Base-by-base conservation (phyloP, 2,888 invertebrate genomes). In the Enoplolaimus lenunculus region DNA sequence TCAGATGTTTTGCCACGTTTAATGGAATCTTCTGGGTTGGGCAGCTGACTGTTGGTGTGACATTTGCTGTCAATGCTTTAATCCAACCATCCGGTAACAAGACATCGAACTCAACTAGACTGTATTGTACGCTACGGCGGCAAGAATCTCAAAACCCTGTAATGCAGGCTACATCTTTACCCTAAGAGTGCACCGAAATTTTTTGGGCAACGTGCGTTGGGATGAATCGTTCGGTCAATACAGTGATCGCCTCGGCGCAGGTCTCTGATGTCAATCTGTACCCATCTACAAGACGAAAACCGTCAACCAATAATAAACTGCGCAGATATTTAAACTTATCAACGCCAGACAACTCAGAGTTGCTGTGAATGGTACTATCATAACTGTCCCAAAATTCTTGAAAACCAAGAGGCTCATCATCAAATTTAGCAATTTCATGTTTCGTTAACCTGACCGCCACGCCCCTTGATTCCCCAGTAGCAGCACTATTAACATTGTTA, bases 41-140 rank as follows among this genome's bases (percentile, higher is more conserved):
- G 34, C 67, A 66, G n/a, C 67, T 34, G 28, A 66, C 34, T 13
- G 67, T 66, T 21, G 67, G 67, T 31, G 34, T 34, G 2, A 66
- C 67, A 31, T 66, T 66, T 7, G 33, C 67, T n/a, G 34, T 7
- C 2, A 66, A 7, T 13, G 30, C 34, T 34, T 66, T 66, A 33
- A n/a, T 66, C n/a, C 3, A 29, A n/a, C 34, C 34, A 66, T 66
- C 34, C 33, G 21, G n/a, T 34, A 66, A 31, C 26, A n/a, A 30
- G 33, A 66, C 31, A n/a, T 29, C n/a, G 13, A 66, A n/a, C 7
- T 66, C 33, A 66, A 66, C 67, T 34, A n/a, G 13, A 45, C 21
- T 45, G 21, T 45, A 45, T 45, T 45, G 45, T 13, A 21, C 45
- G 7, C 7, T 21, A 13, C 45, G 45, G 7, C 45, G 45, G 21